Base-by-base conservation (phyloP, 2,888 invertebrate genomes). In the Hedya salicella region DNA sequence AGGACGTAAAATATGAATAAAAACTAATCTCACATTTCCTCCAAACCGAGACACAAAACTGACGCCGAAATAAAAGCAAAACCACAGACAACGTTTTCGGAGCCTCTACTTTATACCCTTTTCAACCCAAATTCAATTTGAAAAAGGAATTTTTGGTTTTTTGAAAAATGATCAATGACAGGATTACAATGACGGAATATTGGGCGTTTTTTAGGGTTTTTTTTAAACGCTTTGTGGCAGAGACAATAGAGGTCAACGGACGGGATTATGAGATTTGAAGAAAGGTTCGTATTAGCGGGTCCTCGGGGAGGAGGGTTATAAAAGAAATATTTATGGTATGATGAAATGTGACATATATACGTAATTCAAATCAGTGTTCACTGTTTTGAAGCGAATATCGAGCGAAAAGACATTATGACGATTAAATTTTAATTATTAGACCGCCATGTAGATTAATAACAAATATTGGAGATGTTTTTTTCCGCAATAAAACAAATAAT, bases 111-210 rank as follows among this genome's bases (percentile, higher is more conserved):
- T 68, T 68, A 68, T 69, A 75, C 75, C 76, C 81, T 79, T 82
- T 83, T 85, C 82, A 81, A 77, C 78, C 81, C 76, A 81, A 81
- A 83, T 85, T 83, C 81, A 85, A 85, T 86, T 83, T 83, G 75
- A 75, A 73, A 67, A 63, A 70, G 79, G 83, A 87, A 83, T 87
- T 89, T 81, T 81, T 81, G 81, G 80, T 86, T 89, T 89, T 89
- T 90, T 88, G 84, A 87, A 87, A 90, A 89, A 90, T 91, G 89
- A 91, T 90, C 90, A 91, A 88, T 87, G 91, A 89, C 90, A 88
- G 84, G 70, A 78, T 75, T 77, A 89, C 88, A 88, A 89, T 89
- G 89, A 89, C 77, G 84, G 84, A 86, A 88, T 88, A 85, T 87
- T 77, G 81, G 77, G 75, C 68, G 70, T 75, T 83, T 85, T 78